Evolutionary conservation across 2,888 invertebrate genomes (phyloP), one percentile per base, ranked within the genome.

Genomic region (Volucella inflata): DNA sequence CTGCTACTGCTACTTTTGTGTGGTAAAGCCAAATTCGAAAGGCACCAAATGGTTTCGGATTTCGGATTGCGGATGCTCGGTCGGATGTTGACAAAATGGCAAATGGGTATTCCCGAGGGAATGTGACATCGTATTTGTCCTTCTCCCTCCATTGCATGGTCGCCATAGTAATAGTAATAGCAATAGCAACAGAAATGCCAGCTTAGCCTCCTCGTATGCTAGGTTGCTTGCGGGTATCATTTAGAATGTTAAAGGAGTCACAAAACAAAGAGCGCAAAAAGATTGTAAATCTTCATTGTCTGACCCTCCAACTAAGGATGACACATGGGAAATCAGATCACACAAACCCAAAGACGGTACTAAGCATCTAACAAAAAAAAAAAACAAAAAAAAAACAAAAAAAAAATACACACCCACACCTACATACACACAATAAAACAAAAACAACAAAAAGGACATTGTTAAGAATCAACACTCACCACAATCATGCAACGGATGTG

Each of bases 401-500:
- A 30, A 30, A 30, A 4, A 21, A 30, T 0, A 30, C 30, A 30
- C 30, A 30, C 6, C 4, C 30, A 30, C 30, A 30, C 21, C 1
- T 2, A 30, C 21, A 21, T 2, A 30, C 30, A 12, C 2, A 21
- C 2, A 30, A 30, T 6, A 30, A 2, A 40, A 3, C 10, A 30
- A 6, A 14, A 16, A 50, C 8, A 40, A 44, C 30, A 51, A 44
- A 50, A 44, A 11, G 2, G 36, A 11, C 38, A 59, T 48, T 30
- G 46, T 68, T 67, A 51, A 40, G 40, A 70, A 79, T 70, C 60
- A 68, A 78, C 67, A 88, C 91, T 88, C 90, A 93, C 93, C 92
- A 95, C 94, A 57, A 94, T 91, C 78, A 93, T 93, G 68, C 93
- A 93, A 88, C 93, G 94, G 57, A 95, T 91, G 55, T 90, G 90